Percentiles rank a stretch among this genome's conserved stretches.
These are phyloP conservation scores for Axis porcinus DNA, from an alignment of 2,113 vertebrate species.

Conservation along the genomic window DNA sequence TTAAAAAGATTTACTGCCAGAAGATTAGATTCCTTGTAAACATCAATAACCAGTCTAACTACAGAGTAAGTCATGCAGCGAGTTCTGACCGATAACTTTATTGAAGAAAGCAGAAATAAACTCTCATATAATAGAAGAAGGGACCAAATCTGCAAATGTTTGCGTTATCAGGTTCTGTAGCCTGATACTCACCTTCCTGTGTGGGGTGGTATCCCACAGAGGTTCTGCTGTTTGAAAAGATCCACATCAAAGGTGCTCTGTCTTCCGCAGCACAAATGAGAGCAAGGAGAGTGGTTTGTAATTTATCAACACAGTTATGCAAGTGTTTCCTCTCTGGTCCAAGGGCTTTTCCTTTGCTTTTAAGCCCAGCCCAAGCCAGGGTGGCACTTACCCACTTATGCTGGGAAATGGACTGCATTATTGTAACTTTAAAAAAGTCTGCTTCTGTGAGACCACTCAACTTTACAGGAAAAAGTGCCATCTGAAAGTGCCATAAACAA, in stretches of 20 bases:
- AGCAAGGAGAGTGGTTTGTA: neutral
- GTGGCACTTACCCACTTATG: neutral
- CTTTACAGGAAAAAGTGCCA: neutral
- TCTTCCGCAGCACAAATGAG: neutral
- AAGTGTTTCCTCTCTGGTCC: neutral
- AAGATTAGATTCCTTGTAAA: neutral
- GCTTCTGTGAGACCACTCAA: neutral
- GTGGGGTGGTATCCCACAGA: neutral
- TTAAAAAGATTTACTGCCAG: neutral
- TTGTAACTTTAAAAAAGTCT: neutral
- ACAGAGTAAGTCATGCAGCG: neutral
- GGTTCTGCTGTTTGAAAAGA: neutral
- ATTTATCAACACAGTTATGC: neutral
- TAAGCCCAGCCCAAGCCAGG: constrained; percentile 35
- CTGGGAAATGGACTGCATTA: constrained; percentile 45
- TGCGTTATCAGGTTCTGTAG: neutral
- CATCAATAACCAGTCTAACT: neutral
- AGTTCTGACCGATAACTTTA: neutral
- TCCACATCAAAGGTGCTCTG: neutral
- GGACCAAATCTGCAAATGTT: neutral
- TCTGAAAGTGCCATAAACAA: neutral
- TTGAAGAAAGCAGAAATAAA: neutral
- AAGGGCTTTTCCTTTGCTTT: constrained; percentile 30
- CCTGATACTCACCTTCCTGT: constrained; percentile 33
- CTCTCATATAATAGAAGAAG: neutral